Base-by-base conservation (phyloP, 2,888 invertebrate genomes). In the Drosophila affinis region DNA sequence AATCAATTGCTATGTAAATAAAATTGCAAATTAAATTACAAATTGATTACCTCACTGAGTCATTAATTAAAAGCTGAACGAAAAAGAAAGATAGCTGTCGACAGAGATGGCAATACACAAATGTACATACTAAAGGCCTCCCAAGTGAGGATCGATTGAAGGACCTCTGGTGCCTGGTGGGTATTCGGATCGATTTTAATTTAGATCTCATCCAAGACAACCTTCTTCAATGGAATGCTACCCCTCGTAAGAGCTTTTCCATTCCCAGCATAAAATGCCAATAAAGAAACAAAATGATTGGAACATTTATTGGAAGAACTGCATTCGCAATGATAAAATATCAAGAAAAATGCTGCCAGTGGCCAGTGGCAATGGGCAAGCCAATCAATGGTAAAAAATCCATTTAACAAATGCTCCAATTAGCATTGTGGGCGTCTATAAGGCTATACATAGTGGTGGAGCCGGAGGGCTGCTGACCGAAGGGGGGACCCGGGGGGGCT, bases 11-110 rank as follows among this genome's bases (percentile, higher is more conserved):
- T 76, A 88, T 89, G 88, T 87, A 88, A 90, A 90, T 88, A 81
- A 87, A 76, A 80, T 82, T 79, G 85, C 80, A 85, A 90, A 88
- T 90, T 88, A 85, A 85, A 89, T 90, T 88, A 89, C 85, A 90
- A 90, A 89, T 89, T 90, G 90, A 90, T 90, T 89, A 88, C 81
- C 83, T 80, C 89, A 85, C 83, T 84, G 86, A 87, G 84, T 81
- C 89, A 89, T 90, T 90, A 89, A 89, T 89, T 86, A 86, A 84
- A 88, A 72, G 79, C 61, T 74, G 55, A 67, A 68, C 49, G 21
- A 60, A 68, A 53, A 59, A 62, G 63, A 70, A 61, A 59, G 17
- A 18, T 29, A 49, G 49, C 34, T 54, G 46, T 27, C 34, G 63
- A 58, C 29, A 46, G 57, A 51, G 56, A 5, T n/a, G 14, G 47